Conservation (phyloP, 2,113 vertebrate species). For the Pachypanchax playfairii region DNA sequence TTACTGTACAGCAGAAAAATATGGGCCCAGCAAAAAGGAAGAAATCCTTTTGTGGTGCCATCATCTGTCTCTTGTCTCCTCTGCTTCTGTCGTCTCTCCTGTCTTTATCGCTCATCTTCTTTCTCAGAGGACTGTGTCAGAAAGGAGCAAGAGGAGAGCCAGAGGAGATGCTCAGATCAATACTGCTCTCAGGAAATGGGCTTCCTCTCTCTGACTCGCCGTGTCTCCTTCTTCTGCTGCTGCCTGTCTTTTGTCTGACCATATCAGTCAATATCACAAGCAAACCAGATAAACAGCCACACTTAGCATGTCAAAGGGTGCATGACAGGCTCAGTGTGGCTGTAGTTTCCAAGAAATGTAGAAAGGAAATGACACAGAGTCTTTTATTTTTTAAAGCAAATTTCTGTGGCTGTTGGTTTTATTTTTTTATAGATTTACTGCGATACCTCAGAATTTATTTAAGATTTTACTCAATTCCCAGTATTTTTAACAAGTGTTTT, state of each 20-base stretch:
- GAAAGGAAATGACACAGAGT: neutral
- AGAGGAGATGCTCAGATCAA: conserved; percentile 67
- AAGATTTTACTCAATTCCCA: too few species aligned
- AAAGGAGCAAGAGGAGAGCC: conserved; percentile 31
- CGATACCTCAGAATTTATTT: conserved; percentile 14
- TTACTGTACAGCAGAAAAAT: conserved; percentile 31
- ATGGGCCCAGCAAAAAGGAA: conserved; percentile 17
- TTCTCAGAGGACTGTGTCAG: conserved; percentile 31
- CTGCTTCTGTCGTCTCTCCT: conserved; percentile 28
- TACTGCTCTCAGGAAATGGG: conserved; percentile 69
- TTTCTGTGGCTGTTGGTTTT: too few species aligned
- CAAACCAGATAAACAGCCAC: conserved; percentile 50
- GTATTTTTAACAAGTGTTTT: too few species aligned
- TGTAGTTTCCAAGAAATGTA: conserved; percentile 6
- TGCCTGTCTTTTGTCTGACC: conserved; percentile 51
- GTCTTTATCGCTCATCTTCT: conserved; percentile 55
- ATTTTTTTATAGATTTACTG: too few species aligned
- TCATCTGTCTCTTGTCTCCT: conserved; percentile 52
- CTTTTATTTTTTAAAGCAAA: too few species aligned
- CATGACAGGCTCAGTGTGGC: conserved; percentile 33
- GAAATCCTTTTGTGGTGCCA: conserved; percentile 40
- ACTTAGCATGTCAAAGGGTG: conserved; percentile 15
- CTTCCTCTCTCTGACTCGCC: conserved; percentile 37
- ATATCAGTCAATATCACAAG: conserved; percentile 57
- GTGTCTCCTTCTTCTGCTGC: conserved; percentile 32